Conservation (phyloP, 1,140 invertebrate species). For the Pteromalus puparum region DNA sequence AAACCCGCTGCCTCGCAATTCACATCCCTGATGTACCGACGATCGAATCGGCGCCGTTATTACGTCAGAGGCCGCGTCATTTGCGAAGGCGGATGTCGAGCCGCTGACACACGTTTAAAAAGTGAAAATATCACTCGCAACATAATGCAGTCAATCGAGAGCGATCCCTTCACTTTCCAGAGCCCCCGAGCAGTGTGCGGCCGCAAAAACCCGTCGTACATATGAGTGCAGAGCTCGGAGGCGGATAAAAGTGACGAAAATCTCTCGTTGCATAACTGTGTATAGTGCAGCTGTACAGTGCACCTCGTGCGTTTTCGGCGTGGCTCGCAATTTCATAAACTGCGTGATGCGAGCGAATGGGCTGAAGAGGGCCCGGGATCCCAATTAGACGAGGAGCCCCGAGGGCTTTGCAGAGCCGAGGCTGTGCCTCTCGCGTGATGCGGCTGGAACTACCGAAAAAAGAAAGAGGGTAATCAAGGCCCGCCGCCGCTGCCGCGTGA, state of each 20-base stretch:
- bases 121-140: constrained; percentile 38
- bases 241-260: constrained; percentile 34
- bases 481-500: too few species aligned
- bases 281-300: neutral
- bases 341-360: neutral
- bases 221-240: too few species aligned
- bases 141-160: neutral
- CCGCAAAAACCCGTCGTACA: constrained; percentile 13
- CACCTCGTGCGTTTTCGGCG: neutral
- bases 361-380: neutral
- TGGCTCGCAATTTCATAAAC: neutral
- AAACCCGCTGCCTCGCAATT: too few species aligned
- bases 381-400: constrained; percentile 28
- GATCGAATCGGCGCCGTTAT: too few species aligned
- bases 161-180: constrained; percentile 41
- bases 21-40: too few species aligned
- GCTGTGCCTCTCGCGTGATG: constrained; percentile 1
- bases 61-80: too few species aligned
- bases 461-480: neutral
- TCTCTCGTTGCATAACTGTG: neutral
- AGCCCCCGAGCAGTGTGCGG: too few species aligned
- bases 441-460: constrained; percentile 25
- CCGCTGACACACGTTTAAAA: constrained; percentile 16
- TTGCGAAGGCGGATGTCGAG: neutral
- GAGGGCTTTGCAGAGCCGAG: neutral